Evolutionary conservation across 2,888 invertebrate genomes (phyloP).

Genomic region (Ceriagrion tenellum): DNA sequence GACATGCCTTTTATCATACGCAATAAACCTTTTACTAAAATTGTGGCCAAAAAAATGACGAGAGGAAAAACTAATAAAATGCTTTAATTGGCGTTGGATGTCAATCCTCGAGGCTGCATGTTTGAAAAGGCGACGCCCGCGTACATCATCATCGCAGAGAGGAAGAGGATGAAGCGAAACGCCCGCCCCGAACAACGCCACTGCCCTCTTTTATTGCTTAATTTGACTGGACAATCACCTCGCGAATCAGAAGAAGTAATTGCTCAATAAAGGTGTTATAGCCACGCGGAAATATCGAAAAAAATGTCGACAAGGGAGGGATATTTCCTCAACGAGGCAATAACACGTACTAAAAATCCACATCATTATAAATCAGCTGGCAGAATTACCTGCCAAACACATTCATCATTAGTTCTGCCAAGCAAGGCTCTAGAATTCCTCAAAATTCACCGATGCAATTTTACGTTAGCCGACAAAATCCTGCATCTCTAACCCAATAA

Average conservation of each 20-base stretch:
- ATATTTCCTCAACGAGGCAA: conserved; percentile 15
- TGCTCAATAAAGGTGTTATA: background rate
- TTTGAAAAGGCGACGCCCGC: background rate
- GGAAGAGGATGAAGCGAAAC: background rate
- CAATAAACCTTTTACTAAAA: background rate
- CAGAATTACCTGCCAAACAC: background rate
- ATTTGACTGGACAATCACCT: conserved; percentile 9
- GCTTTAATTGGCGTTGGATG: background rate
- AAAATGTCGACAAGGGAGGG: background rate
- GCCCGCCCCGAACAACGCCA: background rate
- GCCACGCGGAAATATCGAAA: conserved; percentile 14
- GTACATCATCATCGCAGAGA: background rate
- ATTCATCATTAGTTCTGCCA: background rate
- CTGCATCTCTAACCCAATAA: no score
- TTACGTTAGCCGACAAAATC: background rate
- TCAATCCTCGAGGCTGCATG: background rate
- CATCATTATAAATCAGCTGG: background rate
- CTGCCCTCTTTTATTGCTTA: conserved; percentile 11
- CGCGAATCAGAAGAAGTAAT: background rate
- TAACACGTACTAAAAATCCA: background rate
- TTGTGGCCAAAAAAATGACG: background rate
- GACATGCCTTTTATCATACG: background rate
- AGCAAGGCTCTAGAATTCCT: background rate
- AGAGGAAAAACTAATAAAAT: background rate
- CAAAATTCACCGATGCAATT: background rate